Percentiles rank a stretch among this genome's conserved stretches.
Conservation (phyloP, 2,797 vertebrate genomes). For the Neopelma chrysocephalum region DNA sequence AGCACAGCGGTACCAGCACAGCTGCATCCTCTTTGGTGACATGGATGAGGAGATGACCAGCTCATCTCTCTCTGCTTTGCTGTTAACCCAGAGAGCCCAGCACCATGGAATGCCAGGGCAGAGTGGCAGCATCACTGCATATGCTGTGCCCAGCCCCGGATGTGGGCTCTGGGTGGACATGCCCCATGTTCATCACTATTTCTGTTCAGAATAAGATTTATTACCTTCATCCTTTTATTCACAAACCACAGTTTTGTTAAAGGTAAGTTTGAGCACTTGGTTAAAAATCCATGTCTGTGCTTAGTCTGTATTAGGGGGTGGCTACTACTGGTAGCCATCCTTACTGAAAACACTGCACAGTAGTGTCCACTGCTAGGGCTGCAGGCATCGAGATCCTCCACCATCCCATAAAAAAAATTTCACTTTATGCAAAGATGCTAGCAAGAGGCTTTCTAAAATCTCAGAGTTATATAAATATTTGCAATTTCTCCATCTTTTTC, state of each 20-base stretch:
- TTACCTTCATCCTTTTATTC: not conserved
- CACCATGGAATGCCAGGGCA: not conserved
- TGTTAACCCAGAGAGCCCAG: not conserved
- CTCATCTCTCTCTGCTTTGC: not conserved
- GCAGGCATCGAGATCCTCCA: not conserved
- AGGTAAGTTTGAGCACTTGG: not conserved
- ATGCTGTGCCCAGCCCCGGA: not conserved
- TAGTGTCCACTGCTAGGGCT: fast-evolving
- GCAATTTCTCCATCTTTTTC: not conserved
- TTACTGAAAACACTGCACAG: not conserved
- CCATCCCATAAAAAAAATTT: not conserved
- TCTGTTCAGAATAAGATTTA: not conserved
- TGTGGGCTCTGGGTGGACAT: fast-evolving
- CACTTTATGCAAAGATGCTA: not conserved
- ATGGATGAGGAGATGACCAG: not conserved
- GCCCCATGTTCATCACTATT: fast-evolving
- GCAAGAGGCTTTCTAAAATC: not conserved
- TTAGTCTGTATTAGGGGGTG: not conserved
- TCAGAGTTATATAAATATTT: not conserved
- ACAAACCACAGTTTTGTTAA: not conserved
- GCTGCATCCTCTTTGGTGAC: not conserved
- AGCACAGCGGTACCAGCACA: not conserved
- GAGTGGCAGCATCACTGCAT: fast-evolving
- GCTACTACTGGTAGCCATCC: not conserved
- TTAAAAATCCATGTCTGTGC: not conserved